Percentiles rank a stretch among this genome's conserved stretches.
phyloP scores from a whole-genome alignment of 2,888 invertebrate genomes.

The Ferdinandea cuprea region DNA sequence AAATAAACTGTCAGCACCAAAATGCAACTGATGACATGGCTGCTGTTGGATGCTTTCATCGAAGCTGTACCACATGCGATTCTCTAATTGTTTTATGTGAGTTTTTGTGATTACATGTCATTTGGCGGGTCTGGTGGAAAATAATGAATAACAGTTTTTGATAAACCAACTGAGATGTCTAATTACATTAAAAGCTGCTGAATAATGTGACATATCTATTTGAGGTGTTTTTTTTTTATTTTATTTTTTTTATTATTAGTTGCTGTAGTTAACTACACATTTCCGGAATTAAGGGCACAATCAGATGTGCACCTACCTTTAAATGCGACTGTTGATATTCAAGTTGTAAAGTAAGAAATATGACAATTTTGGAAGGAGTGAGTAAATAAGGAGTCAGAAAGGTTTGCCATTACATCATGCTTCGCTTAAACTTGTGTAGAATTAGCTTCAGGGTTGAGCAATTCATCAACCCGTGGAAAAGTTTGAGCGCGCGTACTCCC shows the following conservation, averaged over 20 bases:
- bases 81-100: slow-evolving; percentile 54
- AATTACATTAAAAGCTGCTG: slow-evolving; percentile 40
- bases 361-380: too few relatives aligned
- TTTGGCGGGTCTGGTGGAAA: slow-evolving; percentile 39
- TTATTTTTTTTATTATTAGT: too few relatives aligned
- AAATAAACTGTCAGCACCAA: slow-evolving; percentile 11
- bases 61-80: slow-evolving; percentile 49
- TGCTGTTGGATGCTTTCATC: slow-evolving; percentile 29
- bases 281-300: slow-evolving; percentile 29
- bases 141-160: slow-evolving; percentile 45
- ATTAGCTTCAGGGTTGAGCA: too few relatives aligned
- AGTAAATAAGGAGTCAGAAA: too few relatives aligned
- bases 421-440: too few relatives aligned
- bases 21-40: slow-evolving; percentile 7
- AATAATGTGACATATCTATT: slow-evolving; percentile 26
- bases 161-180: slow-evolving; percentile 50
- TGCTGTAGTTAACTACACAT: slow-evolving; percentile 1
- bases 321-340: neutral
- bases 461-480: too few relatives aligned
- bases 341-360: too few relatives aligned
- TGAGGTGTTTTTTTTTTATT: slow-evolving; percentile 9
- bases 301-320: too few relatives aligned
- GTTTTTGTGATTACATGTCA: slow-evolving; percentile 59
- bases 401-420: too few relatives aligned
- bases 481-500: too few relatives aligned